These are phyloP conservation scores for Drosophila rubida DNA, from an alignment of 2,888 invertebrate species.

Conservation along the genomic window DNA sequence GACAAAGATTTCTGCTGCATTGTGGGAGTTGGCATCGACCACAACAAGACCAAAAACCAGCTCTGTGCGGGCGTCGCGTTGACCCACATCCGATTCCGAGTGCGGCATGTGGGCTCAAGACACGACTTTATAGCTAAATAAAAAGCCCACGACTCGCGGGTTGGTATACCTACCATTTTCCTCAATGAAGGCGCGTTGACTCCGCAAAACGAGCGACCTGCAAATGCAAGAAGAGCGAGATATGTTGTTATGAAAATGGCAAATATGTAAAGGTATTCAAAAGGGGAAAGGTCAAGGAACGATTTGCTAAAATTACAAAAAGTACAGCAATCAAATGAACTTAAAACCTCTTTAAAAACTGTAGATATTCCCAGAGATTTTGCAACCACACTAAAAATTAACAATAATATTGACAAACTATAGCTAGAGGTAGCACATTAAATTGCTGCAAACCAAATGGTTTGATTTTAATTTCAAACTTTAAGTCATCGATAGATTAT, in stretches of 20 bases:
- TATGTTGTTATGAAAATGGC: conserved; percentile 20
- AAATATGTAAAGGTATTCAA: background rate
- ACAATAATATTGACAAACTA: too few species aligned
- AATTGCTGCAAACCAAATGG: too few species aligned
- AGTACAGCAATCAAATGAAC: too few species aligned
- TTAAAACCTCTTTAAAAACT: too few species aligned
- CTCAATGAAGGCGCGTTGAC: conserved; percentile 83
- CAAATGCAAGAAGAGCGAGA: conserved; percentile 38
- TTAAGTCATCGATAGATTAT: too few species aligned
- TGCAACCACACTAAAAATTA: too few species aligned
- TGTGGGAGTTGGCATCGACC: conserved; percentile 1
- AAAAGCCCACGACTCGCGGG: conserved; percentile 54
- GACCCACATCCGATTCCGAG: conserved; percentile 69
- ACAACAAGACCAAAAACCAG: conserved; percentile 5
- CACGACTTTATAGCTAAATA: conserved; percentile 50
- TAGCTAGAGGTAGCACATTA: too few species aligned
- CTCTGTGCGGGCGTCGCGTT: conserved; percentile 71
- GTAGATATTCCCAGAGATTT: too few species aligned
- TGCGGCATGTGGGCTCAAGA: conserved; percentile 62
- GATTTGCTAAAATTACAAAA: too few species aligned
- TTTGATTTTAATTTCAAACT: too few species aligned
- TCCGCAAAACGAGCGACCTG: conserved; percentile 84
- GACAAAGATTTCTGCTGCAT: conserved; percentile 18
- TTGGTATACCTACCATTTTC: conserved; percentile 84
- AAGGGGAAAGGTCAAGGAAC: background rate